Evolutionary conservation across 2,888 invertebrate species (phyloP).

Genomic region (Ormyrus pomaceus): DNA sequence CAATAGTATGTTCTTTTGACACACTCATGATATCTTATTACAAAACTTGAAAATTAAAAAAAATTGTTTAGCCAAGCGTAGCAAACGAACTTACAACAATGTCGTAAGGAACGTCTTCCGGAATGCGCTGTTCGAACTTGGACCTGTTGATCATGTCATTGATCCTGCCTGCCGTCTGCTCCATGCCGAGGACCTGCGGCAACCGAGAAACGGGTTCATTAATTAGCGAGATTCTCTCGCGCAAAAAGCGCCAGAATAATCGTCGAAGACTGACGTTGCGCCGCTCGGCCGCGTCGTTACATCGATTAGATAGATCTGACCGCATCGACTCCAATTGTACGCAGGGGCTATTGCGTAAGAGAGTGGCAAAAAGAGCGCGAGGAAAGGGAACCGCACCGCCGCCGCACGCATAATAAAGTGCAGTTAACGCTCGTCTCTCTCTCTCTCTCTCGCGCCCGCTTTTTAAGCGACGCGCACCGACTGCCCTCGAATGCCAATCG

Average conservation of each 20-base stretch:
- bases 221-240: too few species aligned
- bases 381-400: slow-evolving; percentile 1
- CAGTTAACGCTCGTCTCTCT: slow-evolving; percentile 33
- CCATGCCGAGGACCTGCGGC: slow-evolving; percentile 82
- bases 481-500: slow-evolving; percentile 28
- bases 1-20: too few species aligned
- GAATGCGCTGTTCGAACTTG: slow-evolving; percentile 81
- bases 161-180: slow-evolving; percentile 86
- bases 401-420: slow-evolving; percentile 19
- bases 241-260: neutral
- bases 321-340: slow-evolving; percentile 59
- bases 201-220: too few species aligned
- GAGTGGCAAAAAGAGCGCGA: neutral
- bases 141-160: slow-evolving; percentile 84
- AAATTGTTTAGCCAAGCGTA: neutral
- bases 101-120: slow-evolving; percentile 79
- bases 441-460: neutral
- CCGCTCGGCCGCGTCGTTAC: slow-evolving; percentile 19
- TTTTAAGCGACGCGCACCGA: neutral
- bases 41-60: neutral
- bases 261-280: neutral
- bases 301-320: slow-evolving; percentile 59
- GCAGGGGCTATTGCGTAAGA: slow-evolving; percentile 41
- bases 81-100: slow-evolving; percentile 80
- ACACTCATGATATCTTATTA: neutral